phyloP scores from a whole-genome alignment of 2,888 invertebrate species.

The Leucozona laternaria region DNA sequence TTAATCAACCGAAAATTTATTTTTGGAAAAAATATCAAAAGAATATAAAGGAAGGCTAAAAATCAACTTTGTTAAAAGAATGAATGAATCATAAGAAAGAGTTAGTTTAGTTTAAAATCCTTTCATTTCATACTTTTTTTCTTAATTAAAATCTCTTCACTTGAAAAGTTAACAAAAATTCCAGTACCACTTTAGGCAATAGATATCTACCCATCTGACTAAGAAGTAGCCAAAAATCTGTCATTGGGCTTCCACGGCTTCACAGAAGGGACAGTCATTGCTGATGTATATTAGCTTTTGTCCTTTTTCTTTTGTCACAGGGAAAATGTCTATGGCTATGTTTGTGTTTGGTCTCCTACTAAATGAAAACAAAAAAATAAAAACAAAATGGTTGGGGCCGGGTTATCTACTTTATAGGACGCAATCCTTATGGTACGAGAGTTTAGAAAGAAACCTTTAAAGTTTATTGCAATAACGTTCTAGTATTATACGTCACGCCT shows the following conservation, averaged over 20 bases:
- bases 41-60: neutral
- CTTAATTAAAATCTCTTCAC: neutral
- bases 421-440: neutral
- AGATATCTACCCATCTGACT: neutral
- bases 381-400: neutral
- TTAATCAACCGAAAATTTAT: constrained; percentile 7
- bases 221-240: neutral
- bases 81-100: too few species aligned
- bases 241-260: neutral
- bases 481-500: constrained; percentile 12
- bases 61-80: neutral
- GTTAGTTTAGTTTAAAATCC: too few species aligned
- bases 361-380: neutral
- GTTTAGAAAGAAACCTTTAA: constrained; percentile 41
- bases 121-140: too few species aligned
- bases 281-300: neutral
- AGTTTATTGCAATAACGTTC: constrained; percentile 49
- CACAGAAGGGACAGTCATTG: constrained; percentile 13
- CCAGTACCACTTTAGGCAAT: neutral
- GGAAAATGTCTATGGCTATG: constrained; percentile 60
- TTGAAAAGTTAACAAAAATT: neutral
- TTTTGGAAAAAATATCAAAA: neutral
- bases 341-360: constrained; percentile 21
- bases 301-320: constrained; percentile 48
- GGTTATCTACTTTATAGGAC: neutral